Evolutionary conservation across 2,888 invertebrate species (phyloP), one percentile per base, ranked within the genome.

Genomic region (Camponotus fellah): DNA sequence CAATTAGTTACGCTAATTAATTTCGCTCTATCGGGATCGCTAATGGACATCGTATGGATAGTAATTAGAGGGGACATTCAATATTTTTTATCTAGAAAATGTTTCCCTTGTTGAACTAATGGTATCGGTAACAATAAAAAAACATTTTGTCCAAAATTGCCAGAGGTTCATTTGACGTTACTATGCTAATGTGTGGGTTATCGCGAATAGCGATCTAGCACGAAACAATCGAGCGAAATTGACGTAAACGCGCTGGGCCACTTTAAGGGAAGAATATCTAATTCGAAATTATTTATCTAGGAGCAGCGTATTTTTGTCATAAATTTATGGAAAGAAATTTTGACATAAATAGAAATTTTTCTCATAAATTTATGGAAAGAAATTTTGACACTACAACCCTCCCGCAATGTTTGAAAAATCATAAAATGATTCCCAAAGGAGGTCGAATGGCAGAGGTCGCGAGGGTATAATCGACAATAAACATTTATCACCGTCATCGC

Each of bases 1-100:
- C 34, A 46, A 74, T 74, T 46, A 49, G 34, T 5, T 14, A 49
- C 21, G 64, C 46, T 46, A 49, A 65, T 76, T 76, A 49, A 14
- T 62, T 43, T 62, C 14, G 60, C n/a, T 14, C 14, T 2, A 21
- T 14, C 12, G 46, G 26, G 49, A 65, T 49, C 21, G 14, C 32
- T 75, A 64, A 64, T 49, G 9, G 21, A 5, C 6, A 14, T 6
- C 49, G 21, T 34, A 6, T 46, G 34, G 10, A 64, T n/a, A 10
- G 12, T 64, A 46, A 75, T 64, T n/a, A 21, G 9, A 6, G 3
- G 3, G 72, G 14, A 21, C 10, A 14, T 6, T 56, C 14, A 17
- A 40, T 21, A 17, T 21, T 49, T 49, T 49, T 49, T 17, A 3
- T 1, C 26, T 6, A 5, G 8, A 17, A 17, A 43, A 32, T n/a